Conservation (phyloP, 2,113 vertebrate genomes). For the Catharus minimus region DNA sequence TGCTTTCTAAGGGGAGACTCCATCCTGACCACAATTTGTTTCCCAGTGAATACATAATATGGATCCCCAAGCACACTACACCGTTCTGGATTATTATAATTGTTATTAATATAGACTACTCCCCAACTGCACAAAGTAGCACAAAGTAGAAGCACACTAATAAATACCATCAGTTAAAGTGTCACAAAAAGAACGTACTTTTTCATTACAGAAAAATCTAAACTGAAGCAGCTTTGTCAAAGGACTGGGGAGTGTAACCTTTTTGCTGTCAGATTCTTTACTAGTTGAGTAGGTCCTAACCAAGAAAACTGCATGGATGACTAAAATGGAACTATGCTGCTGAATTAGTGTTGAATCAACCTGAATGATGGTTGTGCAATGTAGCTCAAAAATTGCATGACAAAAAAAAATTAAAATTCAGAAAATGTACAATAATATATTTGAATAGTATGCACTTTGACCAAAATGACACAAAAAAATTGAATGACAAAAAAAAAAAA, state of each 20-base stretch:
- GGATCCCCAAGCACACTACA: neutral
- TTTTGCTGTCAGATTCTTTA: neutral
- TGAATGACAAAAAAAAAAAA: neutral
- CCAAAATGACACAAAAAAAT: no score
- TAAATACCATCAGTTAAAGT: neutral
- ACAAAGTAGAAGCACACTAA: neutral
- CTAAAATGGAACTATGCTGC: neutral
- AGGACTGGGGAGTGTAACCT: neutral
- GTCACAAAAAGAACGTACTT: neutral
- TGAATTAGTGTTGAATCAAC: neutral
- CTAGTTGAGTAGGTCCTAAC: neutral
- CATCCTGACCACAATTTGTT: neutral
- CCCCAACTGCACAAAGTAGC: neutral
- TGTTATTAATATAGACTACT: slow-evolving; percentile 1
- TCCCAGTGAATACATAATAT: neutral
- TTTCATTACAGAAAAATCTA: neutral
- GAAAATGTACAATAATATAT: no score
- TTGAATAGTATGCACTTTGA: no score
- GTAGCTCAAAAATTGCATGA: neutral
- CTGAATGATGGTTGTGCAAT: neutral
- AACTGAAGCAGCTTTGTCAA: neutral
- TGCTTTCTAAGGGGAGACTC: neutral
- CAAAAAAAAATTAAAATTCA: no score
- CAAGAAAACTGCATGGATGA: neutral
- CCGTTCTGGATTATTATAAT: neutral